Evolutionary conservation across 2,113 vertebrate genomes (phyloP).

Genomic region (Canis aureus): DNA sequence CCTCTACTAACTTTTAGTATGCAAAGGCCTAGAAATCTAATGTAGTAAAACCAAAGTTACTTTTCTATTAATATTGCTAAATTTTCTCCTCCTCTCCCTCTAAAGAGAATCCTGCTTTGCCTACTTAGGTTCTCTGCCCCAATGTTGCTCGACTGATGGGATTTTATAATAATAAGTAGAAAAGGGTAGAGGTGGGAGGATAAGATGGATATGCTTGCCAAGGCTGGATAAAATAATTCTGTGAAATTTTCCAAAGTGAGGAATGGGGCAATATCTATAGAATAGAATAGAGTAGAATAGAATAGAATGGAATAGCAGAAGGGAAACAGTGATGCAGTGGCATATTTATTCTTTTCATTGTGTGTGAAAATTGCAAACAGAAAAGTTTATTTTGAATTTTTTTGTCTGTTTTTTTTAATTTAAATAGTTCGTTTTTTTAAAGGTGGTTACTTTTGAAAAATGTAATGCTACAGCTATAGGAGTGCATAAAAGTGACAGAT

Average conservation of each 20-base stretch:
- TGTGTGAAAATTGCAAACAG: not conserved
- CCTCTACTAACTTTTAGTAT: not conserved
- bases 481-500: constrained; percentile 30
- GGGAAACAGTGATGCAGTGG: not conserved
- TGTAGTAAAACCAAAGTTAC: not conserved
- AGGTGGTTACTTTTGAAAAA: not conserved
- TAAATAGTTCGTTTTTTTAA: constrained; percentile 78
- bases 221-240: not conserved
- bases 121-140: not conserved
- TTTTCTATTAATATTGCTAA: not conserved
- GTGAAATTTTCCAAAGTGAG: not conserved
- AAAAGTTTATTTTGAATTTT: not conserved
- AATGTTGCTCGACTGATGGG: not conserved
- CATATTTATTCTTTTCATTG: not conserved
- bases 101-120: not conserved
- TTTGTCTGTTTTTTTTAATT: not conserved
- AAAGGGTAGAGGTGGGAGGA: not conserved
- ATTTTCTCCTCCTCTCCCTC: not conserved
- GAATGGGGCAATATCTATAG: not conserved
- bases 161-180: not conserved
- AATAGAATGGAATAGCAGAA: not conserved
- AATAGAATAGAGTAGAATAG: not conserved
- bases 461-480: constrained; percentile 65
- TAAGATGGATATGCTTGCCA: not conserved
- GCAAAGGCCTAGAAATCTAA: not conserved